Evolutionary conservation across 2,113 vertebrate genomes (phyloP).

Genomic region (Lucifuga dentata): DNA sequence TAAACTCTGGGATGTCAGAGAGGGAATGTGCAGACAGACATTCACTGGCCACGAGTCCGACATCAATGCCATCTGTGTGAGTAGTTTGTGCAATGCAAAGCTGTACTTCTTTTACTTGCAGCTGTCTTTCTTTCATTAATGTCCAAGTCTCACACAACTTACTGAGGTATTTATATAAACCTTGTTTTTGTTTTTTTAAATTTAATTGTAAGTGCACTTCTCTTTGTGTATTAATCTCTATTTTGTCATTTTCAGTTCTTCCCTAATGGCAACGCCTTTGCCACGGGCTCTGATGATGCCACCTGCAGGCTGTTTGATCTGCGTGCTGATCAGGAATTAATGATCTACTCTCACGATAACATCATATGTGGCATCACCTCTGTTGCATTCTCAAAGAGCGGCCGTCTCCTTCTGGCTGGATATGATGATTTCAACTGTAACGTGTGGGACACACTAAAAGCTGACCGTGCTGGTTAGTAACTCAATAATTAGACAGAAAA

Average conservation of each 20-base stretch:
- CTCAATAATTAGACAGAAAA: background rate
- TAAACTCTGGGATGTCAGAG: conserved; percentile 98
- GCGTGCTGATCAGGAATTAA: conserved; percentile 97
- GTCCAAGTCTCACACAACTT: no score
- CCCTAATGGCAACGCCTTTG: conserved; percentile 98
- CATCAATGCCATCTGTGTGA: conserved; percentile 98
- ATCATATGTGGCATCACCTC: conserved; percentile 99
- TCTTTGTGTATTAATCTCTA: background rate
- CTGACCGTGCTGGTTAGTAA: conserved; percentile 92
- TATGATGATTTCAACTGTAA: conserved; percentile 99
- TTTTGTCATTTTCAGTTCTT: conserved; percentile 86
- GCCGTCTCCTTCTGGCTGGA: conserved; percentile 95
- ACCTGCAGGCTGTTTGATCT: conserved; percentile 99
- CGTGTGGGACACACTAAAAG: conserved; percentile 99
- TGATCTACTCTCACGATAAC: conserved; percentile 99
- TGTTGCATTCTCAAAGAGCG: conserved; percentile 99
- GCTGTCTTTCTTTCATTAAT: background rate
- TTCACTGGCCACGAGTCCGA: conserved; percentile 99
- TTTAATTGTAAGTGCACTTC: background rate
- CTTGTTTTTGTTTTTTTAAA: no score
- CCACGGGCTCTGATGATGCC: conserved; percentile 98
- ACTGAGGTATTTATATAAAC: no score
- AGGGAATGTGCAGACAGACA: conserved; percentile 99
- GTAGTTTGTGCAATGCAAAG: conserved; percentile 59
- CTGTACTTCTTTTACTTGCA: background rate